Percentiles rank a stretch among this genome's conserved stretches.
Evolutionary conservation across 2,797 vertebrate genomes (phyloP).

Genomic region (Loris lydekkerianus): DNA sequence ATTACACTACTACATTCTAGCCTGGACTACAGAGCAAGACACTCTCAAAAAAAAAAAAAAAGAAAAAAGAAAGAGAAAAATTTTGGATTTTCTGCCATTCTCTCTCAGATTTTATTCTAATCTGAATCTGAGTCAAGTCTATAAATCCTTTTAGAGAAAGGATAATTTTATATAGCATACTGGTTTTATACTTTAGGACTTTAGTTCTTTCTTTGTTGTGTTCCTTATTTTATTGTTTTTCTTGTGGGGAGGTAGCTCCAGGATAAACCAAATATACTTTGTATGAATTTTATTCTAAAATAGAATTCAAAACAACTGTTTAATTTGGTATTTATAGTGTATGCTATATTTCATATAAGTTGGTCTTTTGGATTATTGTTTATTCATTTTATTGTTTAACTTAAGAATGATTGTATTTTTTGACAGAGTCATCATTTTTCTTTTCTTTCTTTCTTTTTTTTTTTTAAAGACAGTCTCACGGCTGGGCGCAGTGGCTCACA

Average conservation of each 20-base stretch:
- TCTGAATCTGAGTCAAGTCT: constrained; percentile 33
- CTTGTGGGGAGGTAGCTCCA: constrained; percentile 3
- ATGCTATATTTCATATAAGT: neutral
- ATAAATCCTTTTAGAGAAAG: neutral
- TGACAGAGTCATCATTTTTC: constrained; percentile 23
- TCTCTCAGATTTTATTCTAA: neutral
- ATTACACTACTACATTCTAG: no score
- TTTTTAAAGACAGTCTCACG: no score
- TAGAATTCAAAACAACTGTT: constrained; percentile 13
- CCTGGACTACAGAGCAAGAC: no score
- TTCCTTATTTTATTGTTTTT: constrained; percentile 46
- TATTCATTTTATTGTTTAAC: constrained; percentile 27
- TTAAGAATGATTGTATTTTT: constrained; percentile 10
- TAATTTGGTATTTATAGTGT: neutral
- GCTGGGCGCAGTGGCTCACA: no score
- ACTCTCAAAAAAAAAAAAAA: no score
- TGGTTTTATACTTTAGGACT: neutral
- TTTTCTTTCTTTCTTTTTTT: neutral
- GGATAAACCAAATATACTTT: constrained; percentile 11
- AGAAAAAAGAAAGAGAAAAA: neutral
- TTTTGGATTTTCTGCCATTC: neutral
- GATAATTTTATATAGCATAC: neutral
- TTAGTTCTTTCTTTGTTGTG: neutral
- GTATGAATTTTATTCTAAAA: constrained; percentile 57
- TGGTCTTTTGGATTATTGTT: neutral